Base-by-base conservation (phyloP, 2,888 invertebrate genomes). In the Pycnomerus fuliginosus region DNA sequence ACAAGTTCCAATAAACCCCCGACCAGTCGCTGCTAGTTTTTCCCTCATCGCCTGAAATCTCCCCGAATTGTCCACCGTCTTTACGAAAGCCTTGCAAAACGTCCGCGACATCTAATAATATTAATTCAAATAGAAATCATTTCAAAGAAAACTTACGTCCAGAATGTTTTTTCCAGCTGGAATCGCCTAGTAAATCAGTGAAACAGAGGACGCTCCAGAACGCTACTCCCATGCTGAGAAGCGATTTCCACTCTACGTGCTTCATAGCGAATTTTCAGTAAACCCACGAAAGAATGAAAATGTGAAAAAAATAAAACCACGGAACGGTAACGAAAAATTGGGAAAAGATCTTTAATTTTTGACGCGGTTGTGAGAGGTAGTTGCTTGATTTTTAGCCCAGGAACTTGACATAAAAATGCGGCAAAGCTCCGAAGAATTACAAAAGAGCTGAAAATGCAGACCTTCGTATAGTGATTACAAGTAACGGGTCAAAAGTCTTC, bases 211-310 rank as follows among this genome's bases (percentile, higher is more conserved):
- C n/a, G 8, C 25, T 28, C 47, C 47, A 43, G 17, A 47, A 37
- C 3, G 24, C 31, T 3, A 33, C 33, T 1, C 43, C 47, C 5
- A 43, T 3, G 25, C 28, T 38, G 3, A 43, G 14, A n/a, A 47
- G 43, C n/a, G 43, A 14, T 25, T 34, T 47, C 42, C 43, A 47
- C 12, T 43, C 22, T 22, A 47, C 38, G 12, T 27, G 16, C 38
- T 7, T 3, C 25, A 25, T 25, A n/a, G n/a, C n/a, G n/a, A n/a
- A n/a, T n/a, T n/a, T n/a, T n/a, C n/a, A n/a, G n/a, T n/a, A n/a
- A n/a, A n/a, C n/a, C n/a, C n/a, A n/a, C n/a, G n/a, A n/a, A n/a
- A n/a, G n/a, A n/a, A n/a, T n/a, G n/a, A n/a, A n/a, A n/a, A n/a
- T n/a, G n/a, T n/a, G n/a, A n/a, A n/a, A n/a, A n/a, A n/a, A n/a